phyloP scores from a whole-genome alignment of 2,113 vertebrate species.

The Turdus rufiventris region DNA sequence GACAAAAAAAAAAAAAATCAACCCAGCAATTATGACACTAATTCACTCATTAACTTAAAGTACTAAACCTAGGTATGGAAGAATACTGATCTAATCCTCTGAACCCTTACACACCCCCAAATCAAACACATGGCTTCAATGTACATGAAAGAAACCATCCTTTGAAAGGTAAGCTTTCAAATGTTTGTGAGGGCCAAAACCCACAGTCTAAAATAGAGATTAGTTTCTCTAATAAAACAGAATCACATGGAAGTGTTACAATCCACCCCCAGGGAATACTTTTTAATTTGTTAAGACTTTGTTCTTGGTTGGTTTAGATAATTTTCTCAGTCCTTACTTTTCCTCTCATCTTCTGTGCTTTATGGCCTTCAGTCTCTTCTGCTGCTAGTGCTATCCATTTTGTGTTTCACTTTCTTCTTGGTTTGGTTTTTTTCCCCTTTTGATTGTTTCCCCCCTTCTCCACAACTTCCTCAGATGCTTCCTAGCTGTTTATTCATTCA shows the following conservation, averaged over 20 bases:
- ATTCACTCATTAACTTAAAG: conserved; percentile 4
- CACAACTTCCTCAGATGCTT: background rate
- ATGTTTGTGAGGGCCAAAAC: background rate
- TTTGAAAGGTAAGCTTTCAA: background rate
- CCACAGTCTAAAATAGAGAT: background rate
- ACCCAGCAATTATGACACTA: conserved; percentile 40
- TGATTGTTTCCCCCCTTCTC: background rate
- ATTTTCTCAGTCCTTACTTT: background rate
- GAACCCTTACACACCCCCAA: background rate
- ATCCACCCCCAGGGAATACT: background rate
- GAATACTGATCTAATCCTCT: background rate
- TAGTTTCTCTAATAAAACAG: background rate
- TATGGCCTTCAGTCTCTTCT: background rate
- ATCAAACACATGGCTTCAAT: background rate
- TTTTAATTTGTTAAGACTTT: background rate
- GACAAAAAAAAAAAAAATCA: conserved; percentile 15
- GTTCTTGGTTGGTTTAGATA: background rate
- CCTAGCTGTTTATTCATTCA: background rate
- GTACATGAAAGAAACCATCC: background rate
- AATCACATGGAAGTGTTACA: background rate
- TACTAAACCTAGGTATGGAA: conserved; percentile 5
- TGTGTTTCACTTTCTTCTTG: background rate
- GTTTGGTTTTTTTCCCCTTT: background rate
- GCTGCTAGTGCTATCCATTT: background rate
- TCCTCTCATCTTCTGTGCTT: conserved; percentile 2